Percentiles rank a stretch among this genome's conserved stretches.
Conservation (phyloP, 2,113 vertebrate species). For the Boleophthalmus pectinirostris region DNA sequence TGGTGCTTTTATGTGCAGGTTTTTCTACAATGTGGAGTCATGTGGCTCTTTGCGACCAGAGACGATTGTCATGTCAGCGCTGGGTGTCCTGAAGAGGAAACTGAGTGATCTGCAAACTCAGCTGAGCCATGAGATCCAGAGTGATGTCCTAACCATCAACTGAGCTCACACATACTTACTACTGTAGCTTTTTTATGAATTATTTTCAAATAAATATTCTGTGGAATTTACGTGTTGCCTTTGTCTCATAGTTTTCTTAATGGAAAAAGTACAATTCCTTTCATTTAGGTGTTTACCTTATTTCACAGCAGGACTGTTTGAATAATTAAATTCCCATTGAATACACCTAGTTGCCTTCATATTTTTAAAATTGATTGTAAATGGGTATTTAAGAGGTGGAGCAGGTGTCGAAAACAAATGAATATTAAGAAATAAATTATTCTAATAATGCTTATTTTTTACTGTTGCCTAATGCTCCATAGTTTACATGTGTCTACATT, state of each 20-base stretch:
- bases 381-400: too few species aligned
- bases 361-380: too few species aligned
- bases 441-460: too few species aligned
- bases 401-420: too few species aligned
- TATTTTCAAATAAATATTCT: constrained; percentile 1
- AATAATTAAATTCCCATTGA: background rate
- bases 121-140: constrained; percentile 97
- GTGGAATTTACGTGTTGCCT: background rate
- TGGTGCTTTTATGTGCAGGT: constrained; percentile 71
- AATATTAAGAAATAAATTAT: too few species aligned
- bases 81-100: constrained; percentile 95
- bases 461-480: too few species aligned
- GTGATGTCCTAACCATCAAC: constrained; percentile 94
- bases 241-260: background rate
- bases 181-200: background rate
- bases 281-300: background rate
- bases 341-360: too few species aligned
- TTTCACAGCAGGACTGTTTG: background rate
- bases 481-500: too few species aligned
- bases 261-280: background rate
- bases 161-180: constrained; percentile 32
- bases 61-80: constrained; percentile 92
- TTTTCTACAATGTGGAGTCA: constrained; percentile 96
- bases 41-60: constrained; percentile 94
- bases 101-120: constrained; percentile 96